Conservation (phyloP, 1,140 invertebrate species). For the Lethrus apterus region DNA sequence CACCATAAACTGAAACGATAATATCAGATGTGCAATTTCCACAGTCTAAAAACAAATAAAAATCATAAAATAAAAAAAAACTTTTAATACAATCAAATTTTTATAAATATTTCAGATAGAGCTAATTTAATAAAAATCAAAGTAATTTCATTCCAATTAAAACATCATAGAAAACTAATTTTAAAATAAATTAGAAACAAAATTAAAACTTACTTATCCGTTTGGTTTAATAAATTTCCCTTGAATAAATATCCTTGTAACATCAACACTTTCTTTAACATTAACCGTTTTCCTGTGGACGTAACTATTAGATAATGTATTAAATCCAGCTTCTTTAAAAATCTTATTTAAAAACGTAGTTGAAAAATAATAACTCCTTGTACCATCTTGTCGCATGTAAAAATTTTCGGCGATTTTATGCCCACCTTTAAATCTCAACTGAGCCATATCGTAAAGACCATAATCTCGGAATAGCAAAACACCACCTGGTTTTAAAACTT, state of each 20-base stretch:
- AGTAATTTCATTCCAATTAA: neutral
- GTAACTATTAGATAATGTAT: conserved; percentile 60
- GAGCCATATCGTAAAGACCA: conserved; percentile 96
- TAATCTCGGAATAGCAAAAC: conserved; percentile 91
- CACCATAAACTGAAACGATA: too few species aligned
- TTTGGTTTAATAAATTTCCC: conserved; percentile 69
- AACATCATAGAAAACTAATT: conserved; percentile 8
- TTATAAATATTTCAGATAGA: conserved; percentile 15
- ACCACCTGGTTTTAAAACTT: conserved; percentile 71
- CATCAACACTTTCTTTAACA: conserved; percentile 83
- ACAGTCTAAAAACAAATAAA: too few species aligned
- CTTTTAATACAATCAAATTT: neutral
- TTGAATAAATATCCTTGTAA: conserved; percentile 86
- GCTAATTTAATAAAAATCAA: conserved; percentile 13
- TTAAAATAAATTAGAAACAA: conserved; percentile 12
- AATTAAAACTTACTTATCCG: conserved; percentile 23
- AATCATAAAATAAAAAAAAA: neutral
- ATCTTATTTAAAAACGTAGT: conserved; percentile 57
- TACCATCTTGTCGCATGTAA: conserved; percentile 96
- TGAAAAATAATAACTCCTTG: conserved; percentile 83
- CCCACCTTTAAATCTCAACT: conserved; percentile 86
- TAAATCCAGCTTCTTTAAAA: conserved; percentile 61
- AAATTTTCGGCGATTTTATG: conserved; percentile 92
- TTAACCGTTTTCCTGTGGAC: conserved; percentile 83
- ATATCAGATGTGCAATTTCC: too few species aligned